phyloP scores from a whole-genome alignment of 2,797 vertebrate genomes.

The Peromyscus eremicus region DNA sequence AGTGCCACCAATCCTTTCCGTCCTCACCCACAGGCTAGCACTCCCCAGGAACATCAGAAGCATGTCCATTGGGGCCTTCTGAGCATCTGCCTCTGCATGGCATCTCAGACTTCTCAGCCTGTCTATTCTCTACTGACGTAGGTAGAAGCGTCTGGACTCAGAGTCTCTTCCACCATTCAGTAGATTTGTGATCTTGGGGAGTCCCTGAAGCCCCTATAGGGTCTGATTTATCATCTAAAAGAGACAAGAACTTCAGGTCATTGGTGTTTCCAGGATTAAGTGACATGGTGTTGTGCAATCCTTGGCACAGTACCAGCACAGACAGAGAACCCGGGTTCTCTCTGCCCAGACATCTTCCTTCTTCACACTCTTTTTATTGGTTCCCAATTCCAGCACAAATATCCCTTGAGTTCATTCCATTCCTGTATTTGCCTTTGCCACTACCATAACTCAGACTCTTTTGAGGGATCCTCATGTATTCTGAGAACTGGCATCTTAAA shows the following conservation, averaged over 20 bases:
- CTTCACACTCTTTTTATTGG: background rate
- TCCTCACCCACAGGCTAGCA: background rate
- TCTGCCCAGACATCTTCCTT: background rate
- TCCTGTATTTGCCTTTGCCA: background rate
- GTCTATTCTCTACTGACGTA: background rate
- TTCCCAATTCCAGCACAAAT: background rate
- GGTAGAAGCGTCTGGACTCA: background rate
- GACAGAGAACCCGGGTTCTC: fast-evolving
- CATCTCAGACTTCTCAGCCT: background rate
- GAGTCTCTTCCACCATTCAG: background rate
- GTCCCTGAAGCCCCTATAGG: background rate
- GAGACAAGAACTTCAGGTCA: background rate
- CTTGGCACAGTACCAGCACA: background rate
- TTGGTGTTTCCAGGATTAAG: background rate
- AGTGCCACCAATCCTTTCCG: background rate
- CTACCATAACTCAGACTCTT: background rate
- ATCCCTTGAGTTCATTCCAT: background rate
- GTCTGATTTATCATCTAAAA: background rate
- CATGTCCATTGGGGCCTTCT: background rate
- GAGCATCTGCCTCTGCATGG: background rate
- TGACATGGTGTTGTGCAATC: fast-evolving
- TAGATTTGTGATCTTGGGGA: background rate
- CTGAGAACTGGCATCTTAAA: conserved; percentile 16
- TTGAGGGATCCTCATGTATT: background rate
- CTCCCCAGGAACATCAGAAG: background rate